Evolutionary conservation across 2,113 vertebrate species (phyloP), one percentile per base, ranked within the genome.

Genomic region (Vidua macroura): DNA sequence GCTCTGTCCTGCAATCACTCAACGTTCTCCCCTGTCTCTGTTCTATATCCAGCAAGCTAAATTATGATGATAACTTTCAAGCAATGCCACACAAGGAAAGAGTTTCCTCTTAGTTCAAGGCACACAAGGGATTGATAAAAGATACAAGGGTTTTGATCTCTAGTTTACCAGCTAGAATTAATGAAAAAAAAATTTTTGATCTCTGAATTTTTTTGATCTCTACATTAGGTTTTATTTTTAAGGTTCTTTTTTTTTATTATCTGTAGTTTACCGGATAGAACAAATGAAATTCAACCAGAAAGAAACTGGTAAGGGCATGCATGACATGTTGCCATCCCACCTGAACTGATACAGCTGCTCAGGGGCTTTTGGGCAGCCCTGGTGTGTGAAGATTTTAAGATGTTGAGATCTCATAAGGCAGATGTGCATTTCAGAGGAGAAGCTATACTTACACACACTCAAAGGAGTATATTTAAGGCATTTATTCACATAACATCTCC

Each of bases 71-170:
- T 86, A 88, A 77, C 68, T 90, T 93, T 93, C 59, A 92, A 92
- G 88, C 83, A 81, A 81, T 92, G 88, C 83, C 90, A 92, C 92
- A 90, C 88, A 88, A 96, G 94, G 95, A 96, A 96, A 63, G 88
- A 92, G 95, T 93, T 96, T 96, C 88, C 88, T 93, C 52, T 70
- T 25, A 72, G 48, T 24, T 39, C 86, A 93, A 91, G 52, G 73
- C 83, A 91, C 96, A 95, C 56, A 1, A 95, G 96, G 96, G 88
- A 94, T 67, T 31, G 83, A 96, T 96, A 96, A 93, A 96, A 95
- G 83, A 95, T 83, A 86, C 88, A 92, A 90, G 68, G 80, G 86
- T 93, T 96, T 96, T 96, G 95, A 96, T 94, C 86, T 96, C 83
- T 31, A 90, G 83, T 94, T 96, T 95, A 95, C 94, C 94, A 92